phyloP scores from a whole-genome alignment of 2,797 vertebrate genomes.

The Urophycis tenuis region DNA sequence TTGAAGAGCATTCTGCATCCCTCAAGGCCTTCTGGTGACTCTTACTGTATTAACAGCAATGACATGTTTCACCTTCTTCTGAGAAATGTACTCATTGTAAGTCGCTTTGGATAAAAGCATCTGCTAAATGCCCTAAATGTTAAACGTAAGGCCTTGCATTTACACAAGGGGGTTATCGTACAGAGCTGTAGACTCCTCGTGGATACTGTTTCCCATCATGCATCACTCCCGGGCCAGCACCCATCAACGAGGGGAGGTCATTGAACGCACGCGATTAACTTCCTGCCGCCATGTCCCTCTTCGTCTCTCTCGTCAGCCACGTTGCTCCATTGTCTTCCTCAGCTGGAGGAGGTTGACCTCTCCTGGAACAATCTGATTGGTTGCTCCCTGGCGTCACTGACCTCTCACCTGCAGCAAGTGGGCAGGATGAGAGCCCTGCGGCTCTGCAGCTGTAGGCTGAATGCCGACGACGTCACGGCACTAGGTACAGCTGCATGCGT shows the following conservation, averaged over 20 bases:
- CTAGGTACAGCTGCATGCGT: conserved; percentile 66
- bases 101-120: too few relatives aligned
- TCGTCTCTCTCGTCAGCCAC: conserved; percentile 52
- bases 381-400: conserved; percentile 69
- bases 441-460: conserved; percentile 78
- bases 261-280: not conserved
- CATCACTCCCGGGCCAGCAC: not conserved
- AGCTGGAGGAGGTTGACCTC: conserved; percentile 78
- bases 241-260: not conserved
- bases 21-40: too few relatives aligned
- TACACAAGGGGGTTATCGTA: not conserved
- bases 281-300: not conserved
- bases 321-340: conserved; percentile 70
- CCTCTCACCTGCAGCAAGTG: conserved; percentile 69
- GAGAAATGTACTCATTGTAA: too few relatives aligned
- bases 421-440: conserved; percentile 69
- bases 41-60: too few relatives aligned
- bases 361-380: conserved; percentile 86
- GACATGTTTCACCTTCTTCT: too few relatives aligned
- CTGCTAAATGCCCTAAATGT: too few relatives aligned
- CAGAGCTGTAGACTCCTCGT: not conserved
- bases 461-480: conserved; percentile 66
- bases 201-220: not conserved
- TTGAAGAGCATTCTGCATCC: not conserved
- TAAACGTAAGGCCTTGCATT: too few relatives aligned